Percentiles rank a stretch among this genome's conserved stretches.
Conservation (phyloP, 2,797 vertebrate species). For the Typhlichthys eigenmanni region DNA sequence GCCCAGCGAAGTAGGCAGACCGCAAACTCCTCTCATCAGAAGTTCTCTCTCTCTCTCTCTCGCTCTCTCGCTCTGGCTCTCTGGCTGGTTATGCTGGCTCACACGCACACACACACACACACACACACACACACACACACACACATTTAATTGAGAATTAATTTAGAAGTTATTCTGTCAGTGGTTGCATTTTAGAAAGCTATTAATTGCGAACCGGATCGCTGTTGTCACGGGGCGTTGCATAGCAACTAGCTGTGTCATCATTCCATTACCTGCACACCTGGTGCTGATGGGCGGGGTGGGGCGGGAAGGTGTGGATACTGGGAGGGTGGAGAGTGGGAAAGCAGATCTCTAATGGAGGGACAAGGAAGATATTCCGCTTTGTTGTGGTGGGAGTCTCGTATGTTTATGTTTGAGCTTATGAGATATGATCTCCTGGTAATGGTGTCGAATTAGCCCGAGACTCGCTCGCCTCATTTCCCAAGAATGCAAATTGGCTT, state of each 20-base stretch:
- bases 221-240: slow-evolving; percentile 7
- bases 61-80: slow-evolving; percentile 13
- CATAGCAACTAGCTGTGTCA: slow-evolving; percentile 2
- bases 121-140: slow-evolving; percentile 12
- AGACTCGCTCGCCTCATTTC: no score
- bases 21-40: slow-evolving; percentile 82
- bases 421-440: no score
- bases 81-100: neutral
- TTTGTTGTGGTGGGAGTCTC: no score
- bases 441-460: no score
- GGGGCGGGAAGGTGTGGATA: neutral
- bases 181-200: neutral
- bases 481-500: no score
- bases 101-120: no score
- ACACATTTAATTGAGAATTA: neutral
- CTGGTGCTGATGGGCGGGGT: slow-evolving; percentile 12
- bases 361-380: no score
- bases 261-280: slow-evolving; percentile 26
- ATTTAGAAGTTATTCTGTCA: no score
- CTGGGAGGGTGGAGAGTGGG: slow-evolving; percentile 11
- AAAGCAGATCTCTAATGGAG: neutral
- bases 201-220: neutral
- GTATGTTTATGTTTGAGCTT: no score
- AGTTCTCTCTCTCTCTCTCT: slow-evolving; percentile 65
- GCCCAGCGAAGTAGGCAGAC: slow-evolving; percentile 74